These are phyloP conservation scores for Daptonema setosum DNA, from an alignment of 2,888 invertebrate species.

Conservation along the genomic window DNA sequence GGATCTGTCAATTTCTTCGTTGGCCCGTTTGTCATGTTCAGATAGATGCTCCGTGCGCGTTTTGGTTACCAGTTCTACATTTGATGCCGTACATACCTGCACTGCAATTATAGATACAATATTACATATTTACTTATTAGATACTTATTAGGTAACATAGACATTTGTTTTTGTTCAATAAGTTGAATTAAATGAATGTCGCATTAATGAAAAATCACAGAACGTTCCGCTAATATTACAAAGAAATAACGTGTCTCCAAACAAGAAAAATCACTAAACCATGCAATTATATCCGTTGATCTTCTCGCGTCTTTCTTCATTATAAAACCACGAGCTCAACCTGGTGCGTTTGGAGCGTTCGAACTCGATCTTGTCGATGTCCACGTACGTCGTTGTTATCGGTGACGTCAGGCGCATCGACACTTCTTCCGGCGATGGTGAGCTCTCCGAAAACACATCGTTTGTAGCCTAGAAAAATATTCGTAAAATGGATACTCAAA, in stretches of 20 bases:
- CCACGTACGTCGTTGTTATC: slow-evolving; percentile 74
- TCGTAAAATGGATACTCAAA: too few relatives aligned
- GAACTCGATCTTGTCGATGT: slow-evolving; percentile 91
- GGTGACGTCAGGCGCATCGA: slow-evolving; percentile 52
- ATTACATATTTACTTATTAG: too few relatives aligned
- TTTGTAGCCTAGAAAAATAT: too few relatives aligned
- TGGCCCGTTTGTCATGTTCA: slow-evolving; percentile 44
- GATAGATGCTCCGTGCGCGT: slow-evolving; percentile 75
- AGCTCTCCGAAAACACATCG: not conserved
- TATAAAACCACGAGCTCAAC: slow-evolving; percentile 13
- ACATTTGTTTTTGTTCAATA: too few relatives aligned
- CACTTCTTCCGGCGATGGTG: not conserved
- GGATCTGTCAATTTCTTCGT: too few relatives aligned
- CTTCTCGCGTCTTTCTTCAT: slow-evolving; percentile 53
- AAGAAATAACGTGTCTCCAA: not conserved
- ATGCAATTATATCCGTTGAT: slow-evolving; percentile 77
- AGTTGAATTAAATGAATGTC: too few relatives aligned
- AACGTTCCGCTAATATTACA: not conserved
- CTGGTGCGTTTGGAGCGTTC: slow-evolving; percentile 45
- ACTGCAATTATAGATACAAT: too few relatives aligned
- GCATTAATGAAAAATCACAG: too few relatives aligned
- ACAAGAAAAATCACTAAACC: slow-evolving; percentile 17
- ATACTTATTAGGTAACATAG: too few relatives aligned
- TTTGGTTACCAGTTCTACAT: slow-evolving; percentile 84
- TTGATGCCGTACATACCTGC: slow-evolving; percentile 70